Evolutionary conservation across 2,113 vertebrate genomes (phyloP).

Genomic region (Aptenodytes patagonicus): DNA sequence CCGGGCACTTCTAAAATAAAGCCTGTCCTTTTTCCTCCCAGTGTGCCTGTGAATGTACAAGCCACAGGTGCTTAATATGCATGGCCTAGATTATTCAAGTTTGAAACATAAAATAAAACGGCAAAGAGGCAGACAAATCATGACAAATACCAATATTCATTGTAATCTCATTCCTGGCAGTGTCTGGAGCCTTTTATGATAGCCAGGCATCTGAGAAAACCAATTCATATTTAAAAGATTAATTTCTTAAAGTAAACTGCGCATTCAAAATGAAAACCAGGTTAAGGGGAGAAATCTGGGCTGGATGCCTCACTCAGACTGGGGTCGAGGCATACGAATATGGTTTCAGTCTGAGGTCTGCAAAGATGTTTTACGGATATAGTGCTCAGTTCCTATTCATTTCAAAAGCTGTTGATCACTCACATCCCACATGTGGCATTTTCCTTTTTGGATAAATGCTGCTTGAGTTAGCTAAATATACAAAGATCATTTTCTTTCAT

Average conservation of each 20-base stretch:
- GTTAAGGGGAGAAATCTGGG: slow-evolving; percentile 1
- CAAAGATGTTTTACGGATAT: background rate
- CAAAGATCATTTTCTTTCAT: background rate
- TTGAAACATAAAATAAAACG: slow-evolving; percentile 13
- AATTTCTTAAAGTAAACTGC: slow-evolving; percentile 41
- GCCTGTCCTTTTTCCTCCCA: background rate
- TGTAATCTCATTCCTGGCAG: slow-evolving; percentile 71
- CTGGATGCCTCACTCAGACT: background rate
- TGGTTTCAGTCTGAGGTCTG: background rate
- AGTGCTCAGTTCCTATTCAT: background rate
- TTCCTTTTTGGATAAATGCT: background rate
- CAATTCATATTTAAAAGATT: slow-evolving; percentile 66
- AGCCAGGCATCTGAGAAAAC: slow-evolving; percentile 69
- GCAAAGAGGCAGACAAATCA: slow-evolving; percentile 61
- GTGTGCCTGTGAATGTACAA: background rate
- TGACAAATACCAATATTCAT: slow-evolving; percentile 67
- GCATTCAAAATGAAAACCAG: slow-evolving; percentile 24
- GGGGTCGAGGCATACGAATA: background rate
- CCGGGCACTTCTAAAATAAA: background rate
- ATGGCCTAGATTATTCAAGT: slow-evolving; percentile 5
- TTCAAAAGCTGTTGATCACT: background rate
- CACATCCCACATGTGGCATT: background rate
- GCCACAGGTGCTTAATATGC: slow-evolving; percentile 16
- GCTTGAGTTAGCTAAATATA: background rate
- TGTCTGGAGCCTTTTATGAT: slow-evolving; percentile 71